Conservation (phyloP, 2,888 invertebrate species). For the Metopia argyrocephala region DNA sequence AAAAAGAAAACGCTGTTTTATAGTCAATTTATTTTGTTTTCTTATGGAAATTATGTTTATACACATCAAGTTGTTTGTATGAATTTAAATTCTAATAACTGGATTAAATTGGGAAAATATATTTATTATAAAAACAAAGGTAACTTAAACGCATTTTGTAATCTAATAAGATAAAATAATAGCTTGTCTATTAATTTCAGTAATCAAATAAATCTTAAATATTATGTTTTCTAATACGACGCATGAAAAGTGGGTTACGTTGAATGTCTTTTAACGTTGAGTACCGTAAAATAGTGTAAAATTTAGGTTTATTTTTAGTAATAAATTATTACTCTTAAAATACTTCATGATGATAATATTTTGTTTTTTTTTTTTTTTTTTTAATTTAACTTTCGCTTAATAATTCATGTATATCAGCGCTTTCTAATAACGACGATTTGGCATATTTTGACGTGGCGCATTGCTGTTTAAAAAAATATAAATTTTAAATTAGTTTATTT, state of each 20-base stretch:
- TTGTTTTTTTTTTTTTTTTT: constrained; percentile 24
- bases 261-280: constrained; percentile 42
- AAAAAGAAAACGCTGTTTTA: not conserved
- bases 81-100: constrained; percentile 25
- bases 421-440: constrained; percentile 76
- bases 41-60: constrained; percentile 24
- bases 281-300: constrained; percentile 12
- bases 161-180: constrained; percentile 10
- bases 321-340: constrained; percentile 35
- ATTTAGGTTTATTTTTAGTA: constrained; percentile 14
- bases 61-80: constrained; percentile 10
- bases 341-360: constrained; percentile 37
- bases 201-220: constrained; percentile 39
- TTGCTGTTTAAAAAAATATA: constrained; percentile 73
- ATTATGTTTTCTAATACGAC: not conserved
- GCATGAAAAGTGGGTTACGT: constrained; percentile 17
- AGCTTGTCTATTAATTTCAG: constrained; percentile 1
- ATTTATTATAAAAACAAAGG: not conserved
- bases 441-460: constrained; percentile 75
- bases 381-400: constrained; percentile 15
- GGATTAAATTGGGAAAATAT: constrained; percentile 24
- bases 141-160: constrained; percentile 33
- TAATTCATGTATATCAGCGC: constrained; percentile 35
- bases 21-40: not conserved
- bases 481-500: constrained; percentile 61